Conservation (phyloP, 2,797 vertebrate species). For the Pangasius mekongensis region DNA sequence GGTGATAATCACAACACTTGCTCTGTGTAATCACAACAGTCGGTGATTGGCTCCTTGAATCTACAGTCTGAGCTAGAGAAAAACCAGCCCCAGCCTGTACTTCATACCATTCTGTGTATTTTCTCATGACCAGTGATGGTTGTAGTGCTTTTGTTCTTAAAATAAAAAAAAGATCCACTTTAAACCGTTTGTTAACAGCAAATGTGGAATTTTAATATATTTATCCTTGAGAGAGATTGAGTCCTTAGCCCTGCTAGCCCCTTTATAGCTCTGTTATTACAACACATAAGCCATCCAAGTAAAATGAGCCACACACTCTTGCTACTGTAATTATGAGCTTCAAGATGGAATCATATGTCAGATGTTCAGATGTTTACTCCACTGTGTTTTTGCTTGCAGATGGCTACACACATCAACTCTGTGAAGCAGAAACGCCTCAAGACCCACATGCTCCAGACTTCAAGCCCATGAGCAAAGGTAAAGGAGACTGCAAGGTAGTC, state of each 20-base stretch:
- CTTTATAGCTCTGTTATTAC: background rate
- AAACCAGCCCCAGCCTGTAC: background rate
- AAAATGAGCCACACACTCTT: background rate
- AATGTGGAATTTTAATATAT: background rate
- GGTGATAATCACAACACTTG: background rate
- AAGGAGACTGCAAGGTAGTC: conserved; percentile 83
- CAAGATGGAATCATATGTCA: background rate
- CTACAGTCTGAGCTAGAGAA: background rate
- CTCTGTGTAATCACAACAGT: background rate
- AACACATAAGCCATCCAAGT: too few relatives aligned
- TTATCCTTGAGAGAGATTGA: background rate
- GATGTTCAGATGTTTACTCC: background rate
- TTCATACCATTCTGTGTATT: background rate
- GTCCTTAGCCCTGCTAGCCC: background rate
- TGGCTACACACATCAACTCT: conserved; percentile 78
- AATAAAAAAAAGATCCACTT: background rate
- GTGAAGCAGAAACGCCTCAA: conserved; percentile 80
- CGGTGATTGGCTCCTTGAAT: background rate
- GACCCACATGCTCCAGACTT: conserved; percentile 68
- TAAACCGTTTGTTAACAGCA: background rate
- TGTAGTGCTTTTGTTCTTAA: background rate
- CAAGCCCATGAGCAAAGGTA: conserved; percentile 44
- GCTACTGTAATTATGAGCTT: background rate
- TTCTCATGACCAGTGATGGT: background rate
- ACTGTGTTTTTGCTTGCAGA: conserved; percentile 63